Base-by-base conservation (phyloP, 2,113 vertebrate genomes). In the Cyanistes caeruleus region DNA sequence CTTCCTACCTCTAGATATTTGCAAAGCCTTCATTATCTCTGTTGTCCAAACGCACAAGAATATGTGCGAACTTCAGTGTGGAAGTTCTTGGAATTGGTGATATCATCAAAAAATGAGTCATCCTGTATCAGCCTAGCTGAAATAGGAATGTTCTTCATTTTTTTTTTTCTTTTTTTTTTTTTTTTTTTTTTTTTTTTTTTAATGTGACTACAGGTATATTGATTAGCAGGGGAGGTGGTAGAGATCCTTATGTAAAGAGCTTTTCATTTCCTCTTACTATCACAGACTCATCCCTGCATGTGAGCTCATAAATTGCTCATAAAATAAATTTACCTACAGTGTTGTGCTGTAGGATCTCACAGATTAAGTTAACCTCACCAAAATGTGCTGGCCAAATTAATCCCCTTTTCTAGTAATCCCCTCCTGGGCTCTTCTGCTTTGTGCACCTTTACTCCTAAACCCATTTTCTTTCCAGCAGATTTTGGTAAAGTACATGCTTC, bases 231-330 rank as follows among this genome's bases (percentile, higher is more conserved):
- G 30, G 6, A 49, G 16, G 43, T 41, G 24, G 27, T n/a, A 79
- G n/a, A 92, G 6, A 37, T 69, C 3, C 20, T 90, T 76, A 33
- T 2, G 3, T 46, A 84, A 84, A 65, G 76, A 86, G 25, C 44
- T 86, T 79, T 76, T 60, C 9, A 12, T 20, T 21, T 73, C 53
- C n/a, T 84, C 28, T 65, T 52, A 20, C 11, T 3, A 1, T 44
- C 49, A 58, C 11, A 65, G 39, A 17, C 53, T 13, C 39, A 19
- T 43, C 33, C 27, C 14, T 55, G 18, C 10, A 16, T 0, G 0
- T 53, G 27, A 76, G 23, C 23, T 72, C 4, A 22, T 31, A 52
- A 25, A 44, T 27, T 60, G 27, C 69, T 90, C 23, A 74, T 37
- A 22, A 69, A 81, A 74, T 58, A 33, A 28, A 25, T 96, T 69